Evolutionary conservation across 2,888 invertebrate species (phyloP), one percentile per base, ranked within the genome.

Genomic region (Melolontha melolontha): DNA sequence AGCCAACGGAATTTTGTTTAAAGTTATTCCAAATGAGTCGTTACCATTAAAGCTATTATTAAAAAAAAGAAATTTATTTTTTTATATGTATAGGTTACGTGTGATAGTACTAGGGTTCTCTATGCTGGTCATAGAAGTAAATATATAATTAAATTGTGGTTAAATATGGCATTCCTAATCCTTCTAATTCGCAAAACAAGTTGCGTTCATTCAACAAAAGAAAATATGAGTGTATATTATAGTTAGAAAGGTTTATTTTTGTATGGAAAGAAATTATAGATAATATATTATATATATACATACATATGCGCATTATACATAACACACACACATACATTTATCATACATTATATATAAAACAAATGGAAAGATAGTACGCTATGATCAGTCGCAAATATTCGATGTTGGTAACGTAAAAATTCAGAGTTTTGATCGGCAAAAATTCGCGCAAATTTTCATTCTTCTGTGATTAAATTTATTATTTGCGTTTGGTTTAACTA

Each of bases 111-210:
- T 59, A 59, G 41, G 66, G 59, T 55, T 17, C 41, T 78, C 76
- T 79, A 75, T 78, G 78, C 78, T 73, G 76, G 78, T 73, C 78
- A 75, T 78, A 77, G 78, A 75, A 69, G 59, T 69, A 64, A 54
- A 64, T 65, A 65, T 29, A 63, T 66, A 49, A 47, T 66, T 57
- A 65, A 66, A 70, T 34, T 66, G 72, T 72, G 75, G 69, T 75
- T 70, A 67, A 73, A 72, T 72, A 73, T 78, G 76, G 78, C 79
- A 78, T 79, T 79, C 79, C 79, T 69, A 74, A 34, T 34, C 34
- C 34, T 34, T 34, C 34, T 54, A 62, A 62, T 47, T 62, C 59
- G 59, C 59, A 34, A 62, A 47, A 62, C 16, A 16, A 17, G 16
- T 62, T 62, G 59, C 59, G 44, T 62, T 62, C 59, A 47, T 62